phyloP scores from a whole-genome alignment of 2,113 vertebrate genomes.

The Actinemys pallida region DNA sequence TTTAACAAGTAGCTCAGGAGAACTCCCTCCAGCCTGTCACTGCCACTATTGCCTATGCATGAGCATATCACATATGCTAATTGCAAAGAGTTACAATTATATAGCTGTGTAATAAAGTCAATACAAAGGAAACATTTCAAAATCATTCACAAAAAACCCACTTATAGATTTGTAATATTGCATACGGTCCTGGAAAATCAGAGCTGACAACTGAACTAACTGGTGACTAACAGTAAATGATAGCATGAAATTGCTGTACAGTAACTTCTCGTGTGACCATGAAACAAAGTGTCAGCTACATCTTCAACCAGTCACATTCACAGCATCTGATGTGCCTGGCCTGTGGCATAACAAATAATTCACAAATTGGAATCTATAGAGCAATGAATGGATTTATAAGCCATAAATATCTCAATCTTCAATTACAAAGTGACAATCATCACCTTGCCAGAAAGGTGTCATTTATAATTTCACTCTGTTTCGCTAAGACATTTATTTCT shows the following conservation, averaged over 20 bases:
- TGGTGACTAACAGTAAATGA: background rate
- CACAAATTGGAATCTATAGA: background rate
- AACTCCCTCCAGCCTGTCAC: background rate
- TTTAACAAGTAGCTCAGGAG: background rate
- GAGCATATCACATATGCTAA: background rate
- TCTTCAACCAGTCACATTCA: background rate
- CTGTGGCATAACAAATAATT: background rate
- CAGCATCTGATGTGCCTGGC: background rate
- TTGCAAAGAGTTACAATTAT: fast-evolving
- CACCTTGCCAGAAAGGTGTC: background rate
- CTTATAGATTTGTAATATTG: background rate
- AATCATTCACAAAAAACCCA: background rate
- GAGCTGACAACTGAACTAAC: slow-evolving; percentile 20
- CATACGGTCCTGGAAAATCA: background rate
- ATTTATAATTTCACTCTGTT: slow-evolving; percentile 20
- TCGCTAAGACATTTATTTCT: background rate
- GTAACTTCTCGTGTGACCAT: background rate
- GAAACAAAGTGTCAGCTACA: slow-evolving; percentile 9
- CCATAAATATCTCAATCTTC: background rate
- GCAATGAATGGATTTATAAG: background rate
- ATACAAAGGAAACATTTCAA: background rate
- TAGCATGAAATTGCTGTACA: slow-evolving; percentile 26
- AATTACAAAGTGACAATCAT: slow-evolving; percentile 22
- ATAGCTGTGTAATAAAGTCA: background rate
- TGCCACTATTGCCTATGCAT: background rate